Evolutionary conservation across 2,888 invertebrate genomes (phyloP).

Genomic region (Eupeodes latifasciatus): DNA sequence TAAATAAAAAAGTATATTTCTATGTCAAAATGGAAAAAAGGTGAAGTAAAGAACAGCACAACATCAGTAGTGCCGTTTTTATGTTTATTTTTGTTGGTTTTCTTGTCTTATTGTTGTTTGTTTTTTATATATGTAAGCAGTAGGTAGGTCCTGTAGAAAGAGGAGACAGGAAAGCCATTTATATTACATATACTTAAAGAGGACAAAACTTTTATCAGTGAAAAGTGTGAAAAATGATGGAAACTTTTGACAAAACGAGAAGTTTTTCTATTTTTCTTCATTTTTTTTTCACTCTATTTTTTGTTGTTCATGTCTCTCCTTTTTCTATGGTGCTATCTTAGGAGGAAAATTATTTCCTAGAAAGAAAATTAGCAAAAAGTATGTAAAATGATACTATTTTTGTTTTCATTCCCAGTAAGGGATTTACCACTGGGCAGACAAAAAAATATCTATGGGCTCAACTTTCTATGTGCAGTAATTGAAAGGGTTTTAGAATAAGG

Average conservation of each 20-base stretch:
- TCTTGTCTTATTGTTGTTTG: slow-evolving; percentile 23
- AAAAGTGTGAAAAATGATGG: slow-evolving; percentile 75
- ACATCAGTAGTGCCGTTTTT: slow-evolving; percentile 32
- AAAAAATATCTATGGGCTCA: too few relatives aligned
- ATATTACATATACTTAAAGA: slow-evolving; percentile 66
- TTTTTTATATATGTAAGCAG: background rate
- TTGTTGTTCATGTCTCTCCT: background rate
- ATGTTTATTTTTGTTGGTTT: slow-evolving; percentile 1
- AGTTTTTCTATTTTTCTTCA: slow-evolving; percentile 42
- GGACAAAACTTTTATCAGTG: slow-evolving; percentile 74
- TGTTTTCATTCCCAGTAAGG: background rate
- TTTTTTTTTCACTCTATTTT: background rate
- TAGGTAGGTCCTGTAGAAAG: background rate
- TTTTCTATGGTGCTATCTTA: background rate
- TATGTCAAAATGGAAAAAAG: slow-evolving; percentile 30
- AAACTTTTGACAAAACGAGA: slow-evolving; percentile 74
- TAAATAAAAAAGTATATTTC: slow-evolving; percentile 19
- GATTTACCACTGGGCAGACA: background rate
- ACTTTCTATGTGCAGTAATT: too few relatives aligned
- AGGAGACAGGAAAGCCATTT: slow-evolving; percentile 69
- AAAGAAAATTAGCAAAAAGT: slow-evolving; percentile 36
- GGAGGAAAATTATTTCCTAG: slow-evolving; percentile 22
- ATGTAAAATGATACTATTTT: background rate
- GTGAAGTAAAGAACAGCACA: slow-evolving; percentile 39
- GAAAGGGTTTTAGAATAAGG: too few relatives aligned